A percentile compares a stretch with the other conserved stretches of the same genome.
Evolutionary conservation across 2,113 vertebrate species (phyloP).

Genomic region (Gymnorhina tibicen): DNA sequence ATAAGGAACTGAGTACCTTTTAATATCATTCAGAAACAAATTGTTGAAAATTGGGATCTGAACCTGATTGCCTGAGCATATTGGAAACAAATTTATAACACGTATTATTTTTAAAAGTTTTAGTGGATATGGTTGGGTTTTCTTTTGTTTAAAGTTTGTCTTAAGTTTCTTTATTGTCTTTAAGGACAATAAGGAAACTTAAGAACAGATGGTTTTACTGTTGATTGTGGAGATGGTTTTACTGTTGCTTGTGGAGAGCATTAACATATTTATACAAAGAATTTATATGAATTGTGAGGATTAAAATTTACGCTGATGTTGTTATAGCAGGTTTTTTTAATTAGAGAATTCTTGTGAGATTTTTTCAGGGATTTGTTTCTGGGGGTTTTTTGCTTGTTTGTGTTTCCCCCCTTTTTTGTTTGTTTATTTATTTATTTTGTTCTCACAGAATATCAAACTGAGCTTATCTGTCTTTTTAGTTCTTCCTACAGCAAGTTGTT

Average conservation of each 20-base stretch:
- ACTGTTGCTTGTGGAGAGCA: not conserved
- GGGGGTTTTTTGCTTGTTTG: accelerated
- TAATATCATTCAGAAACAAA: not conserved
- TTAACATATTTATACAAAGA: not conserved
- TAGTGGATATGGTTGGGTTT: not conserved
- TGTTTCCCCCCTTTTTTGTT: not conserved
- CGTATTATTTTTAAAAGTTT: not conserved
- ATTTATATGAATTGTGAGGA: not conserved
- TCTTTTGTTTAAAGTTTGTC: not conserved
- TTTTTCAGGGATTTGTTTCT: not conserved
- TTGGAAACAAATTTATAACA: not conserved
- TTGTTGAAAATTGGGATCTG: not conserved
- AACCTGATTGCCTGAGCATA: not conserved
- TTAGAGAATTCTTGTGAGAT: not conserved
- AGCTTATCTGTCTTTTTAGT: not conserved
- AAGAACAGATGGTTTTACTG: not conserved
- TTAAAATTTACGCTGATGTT: not conserved
- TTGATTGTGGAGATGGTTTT: not conserved
- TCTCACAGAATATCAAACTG: not conserved
- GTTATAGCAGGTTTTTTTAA: not conserved
- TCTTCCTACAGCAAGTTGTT: not conserved
- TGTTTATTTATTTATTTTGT: not conserved
- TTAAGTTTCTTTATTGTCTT: not conserved
- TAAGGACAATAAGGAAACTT: too few species aligned
- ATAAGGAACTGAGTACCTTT: not conserved